phyloP scores from a whole-genome alignment of 2,888 invertebrate species.

The Drosophila anceps region DNA sequence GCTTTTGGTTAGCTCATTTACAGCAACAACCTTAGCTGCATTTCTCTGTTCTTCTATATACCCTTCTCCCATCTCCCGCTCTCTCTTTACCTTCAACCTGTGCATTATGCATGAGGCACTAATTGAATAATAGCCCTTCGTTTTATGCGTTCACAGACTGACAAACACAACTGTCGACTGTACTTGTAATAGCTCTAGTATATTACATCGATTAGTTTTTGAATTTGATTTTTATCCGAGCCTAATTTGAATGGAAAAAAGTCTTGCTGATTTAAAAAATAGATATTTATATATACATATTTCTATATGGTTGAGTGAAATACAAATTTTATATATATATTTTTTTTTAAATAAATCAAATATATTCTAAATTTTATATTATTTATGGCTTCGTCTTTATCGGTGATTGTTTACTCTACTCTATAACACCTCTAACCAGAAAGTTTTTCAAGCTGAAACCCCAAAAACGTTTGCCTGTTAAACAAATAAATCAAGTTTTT shows the following conservation, averaged over 20 bases:
- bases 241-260: not conserved
- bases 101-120: slow-evolving; percentile 60
- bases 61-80: not conserved
- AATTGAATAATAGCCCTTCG: slow-evolving; percentile 67
- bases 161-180: slow-evolving; percentile 6
- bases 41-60: not conserved
- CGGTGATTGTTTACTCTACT: not conserved
- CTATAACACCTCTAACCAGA: not conserved
- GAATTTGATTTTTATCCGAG: not conserved
- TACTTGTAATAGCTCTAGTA: slow-evolving; percentile 12
- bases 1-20: slow-evolving; percentile 9
- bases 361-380: no score
- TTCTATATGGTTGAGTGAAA: no score
- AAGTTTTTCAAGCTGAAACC: not conserved
- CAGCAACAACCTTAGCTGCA: slow-evolving; percentile 6
- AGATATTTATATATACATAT: no score
- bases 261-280: no score
- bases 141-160: slow-evolving; percentile 20
- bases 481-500: slow-evolving; percentile 63
- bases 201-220: slow-evolving; percentile 5
- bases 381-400: slow-evolving; percentile 18
- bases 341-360: not conserved
- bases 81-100: not conserved
- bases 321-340: no score
- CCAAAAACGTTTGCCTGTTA: not conserved